Evolutionary conservation across 23 tunicate genomes (phyloP).

Genomic region (Ascidia mentula): DNA sequence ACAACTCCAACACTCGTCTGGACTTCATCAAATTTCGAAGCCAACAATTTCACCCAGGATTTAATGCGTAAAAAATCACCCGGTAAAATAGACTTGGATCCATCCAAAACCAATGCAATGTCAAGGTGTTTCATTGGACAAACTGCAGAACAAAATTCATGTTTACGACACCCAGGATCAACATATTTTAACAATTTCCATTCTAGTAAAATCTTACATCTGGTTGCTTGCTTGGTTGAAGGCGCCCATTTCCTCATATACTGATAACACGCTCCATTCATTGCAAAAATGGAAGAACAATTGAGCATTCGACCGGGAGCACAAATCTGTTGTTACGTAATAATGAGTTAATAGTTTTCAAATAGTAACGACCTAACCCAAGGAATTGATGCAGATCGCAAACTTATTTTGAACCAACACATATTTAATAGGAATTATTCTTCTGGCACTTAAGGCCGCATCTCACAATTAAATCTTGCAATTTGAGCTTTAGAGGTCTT

Average conservation of each 20-base stretch:
- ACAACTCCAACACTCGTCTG: slow-evolving; percentile 48
- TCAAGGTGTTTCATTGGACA: slow-evolving; percentile 61
- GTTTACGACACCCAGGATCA: neutral
- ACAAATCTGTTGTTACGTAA: too few relatives aligned
- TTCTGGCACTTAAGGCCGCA: too few relatives aligned
- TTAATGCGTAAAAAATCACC: slow-evolving; percentile 59
- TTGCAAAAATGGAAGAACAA: slow-evolving; percentile 36
- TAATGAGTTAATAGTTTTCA: too few relatives aligned
- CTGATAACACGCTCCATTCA: slow-evolving; percentile 40
- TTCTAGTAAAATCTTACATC: neutral
- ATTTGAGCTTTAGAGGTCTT: too few relatives aligned
- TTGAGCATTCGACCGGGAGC: slow-evolving; percentile 48
- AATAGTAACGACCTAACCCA: too few relatives aligned
- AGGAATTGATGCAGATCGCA: too few relatives aligned
- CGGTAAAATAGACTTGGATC: slow-evolving; percentile 54
- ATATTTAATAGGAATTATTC: too few relatives aligned
- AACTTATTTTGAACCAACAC: too few relatives aligned
- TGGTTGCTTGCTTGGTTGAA: neutral
- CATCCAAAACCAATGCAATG: slow-evolving; percentile 57
- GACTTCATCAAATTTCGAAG: slow-evolving; percentile 27
- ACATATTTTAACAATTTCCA: neutral
- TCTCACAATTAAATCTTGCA: too few relatives aligned
- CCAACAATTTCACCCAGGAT: slow-evolving; percentile 54
- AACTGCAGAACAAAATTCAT: slow-evolving; percentile 11
- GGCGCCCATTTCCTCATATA: slow-evolving; percentile 37